Evolutionary conservation across 2,888 invertebrate genomes (phyloP), one percentile per base, ranked within the genome.

Genomic region (Drosophila macrothrix): DNA sequence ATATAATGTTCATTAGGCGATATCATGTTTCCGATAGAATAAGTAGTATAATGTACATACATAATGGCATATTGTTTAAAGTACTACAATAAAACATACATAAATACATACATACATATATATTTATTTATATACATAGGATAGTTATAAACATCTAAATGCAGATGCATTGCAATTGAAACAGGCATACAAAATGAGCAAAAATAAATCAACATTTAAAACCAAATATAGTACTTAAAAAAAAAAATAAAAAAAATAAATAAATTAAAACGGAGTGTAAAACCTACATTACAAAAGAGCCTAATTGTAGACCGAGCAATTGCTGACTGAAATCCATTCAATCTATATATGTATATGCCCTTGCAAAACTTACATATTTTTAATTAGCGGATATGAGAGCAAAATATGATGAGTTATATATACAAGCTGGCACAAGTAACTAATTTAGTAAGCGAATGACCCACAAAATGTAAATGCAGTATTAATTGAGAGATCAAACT

Each of bases 1-100:
- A 28, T 39, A 62, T 50, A 69, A 80, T 78, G 80, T 77, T 68
- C 65, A 78, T 64, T 62, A 60, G 41, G 62, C 59, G 78, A 81
- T 49, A 81, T 81, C 59, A 78, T 78, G 81, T 78, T 67, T 70
- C 29, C n/a, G n/a, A 41, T 12, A 50, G 46, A 60, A 14, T 66
- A 58, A 43, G 54, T 67, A 41, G 54, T 67, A 67, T 64, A 67
- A 67, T 66, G 59, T 61, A 43, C 55, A 49, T 74, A 69, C 7
- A 70, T 62, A 62, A 60, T 52, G 53, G 50, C 35, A 80, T 66
- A 39, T 41, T 31, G 52, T 73, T 75, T 61, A 68, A 35, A 60
- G 43, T 19, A 60, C 66, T 75, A 76, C 59, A 63, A 54, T 71
- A 61, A 69, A 52, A 64, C 29, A 58, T 53, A 64, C 73, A 78